Base-by-base conservation (phyloP, 1,140 invertebrate genomes). In the Drosophila melanogaster region DNA sequence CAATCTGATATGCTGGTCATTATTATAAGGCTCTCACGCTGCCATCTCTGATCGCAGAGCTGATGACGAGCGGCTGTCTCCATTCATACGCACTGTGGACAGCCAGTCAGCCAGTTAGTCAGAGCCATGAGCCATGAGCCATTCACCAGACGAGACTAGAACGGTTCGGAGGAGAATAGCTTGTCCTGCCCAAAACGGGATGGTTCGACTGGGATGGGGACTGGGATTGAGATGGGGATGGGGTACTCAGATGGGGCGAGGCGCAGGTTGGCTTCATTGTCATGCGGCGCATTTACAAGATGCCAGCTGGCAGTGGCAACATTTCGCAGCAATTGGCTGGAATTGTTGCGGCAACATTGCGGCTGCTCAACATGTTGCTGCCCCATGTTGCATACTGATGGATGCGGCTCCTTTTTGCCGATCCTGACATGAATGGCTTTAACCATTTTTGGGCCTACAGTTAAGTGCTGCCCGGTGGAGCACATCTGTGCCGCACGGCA, bases 201-300 rank as follows among this genome's bases (percentile, higher is more conserved):
- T 51, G 58, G 53, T 33, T 17, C 10, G 24, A 14, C 30, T 22
- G 11, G 35, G 3, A 46, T 26, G 1, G 43, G 24, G 55, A 57
- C 15, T 56, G 11, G 7, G 49, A 11, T 37, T 19, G 8, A 30
- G 12, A 38, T 40, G 22, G 1, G 55, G 41, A 26, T 30, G 56
- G 19, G 12, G 46, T n/a, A 12, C 44, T 19, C 6, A 30, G 40
- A 17, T 55, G 51, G 30, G 38, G 38, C 54, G 19, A 11, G 50
- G 58, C 33, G 26, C 24, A 10, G 61, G 53, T 26, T 49, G 66
- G 46, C 72, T 89, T 90, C 81, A 90, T 90, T 90, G 86, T 90
- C 81, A 90, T 90, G 86, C 85, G 86, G 85, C 78, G 86, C 86
- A 90, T 90, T 75, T 90, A 90, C 87, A 90, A 90, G 81, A 90